phyloP scores from a whole-genome alignment of 2,113 vertebrate species.

The Zingel zingel region DNA sequence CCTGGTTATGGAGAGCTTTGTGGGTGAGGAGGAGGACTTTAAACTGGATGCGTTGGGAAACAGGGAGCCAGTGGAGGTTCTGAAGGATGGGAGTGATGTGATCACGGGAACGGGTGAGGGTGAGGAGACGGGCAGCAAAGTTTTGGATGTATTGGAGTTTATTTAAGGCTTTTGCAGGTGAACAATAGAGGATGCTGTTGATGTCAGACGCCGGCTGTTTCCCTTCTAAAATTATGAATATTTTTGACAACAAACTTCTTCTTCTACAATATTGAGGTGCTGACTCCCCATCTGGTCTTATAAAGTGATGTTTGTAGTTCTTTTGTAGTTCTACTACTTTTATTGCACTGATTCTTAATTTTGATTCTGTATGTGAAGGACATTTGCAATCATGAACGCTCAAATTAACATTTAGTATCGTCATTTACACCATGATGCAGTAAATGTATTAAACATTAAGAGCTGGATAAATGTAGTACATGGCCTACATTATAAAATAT shows the following conservation, averaged over 20 bases:
- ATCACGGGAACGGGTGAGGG: no score
- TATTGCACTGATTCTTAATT: not conserved
- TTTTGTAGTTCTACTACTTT: not conserved
- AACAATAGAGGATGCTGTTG: slow-evolving; percentile 2
- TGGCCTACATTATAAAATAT: not conserved
- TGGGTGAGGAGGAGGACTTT: no score
- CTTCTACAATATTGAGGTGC: slow-evolving; percentile 6
- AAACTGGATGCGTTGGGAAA: no score
- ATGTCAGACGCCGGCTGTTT: slow-evolving; percentile 46
- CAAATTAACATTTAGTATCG: not conserved
- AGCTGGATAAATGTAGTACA: not conserved
- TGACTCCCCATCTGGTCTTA: not conserved
- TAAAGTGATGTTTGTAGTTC: not conserved
- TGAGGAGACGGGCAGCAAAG: no score
- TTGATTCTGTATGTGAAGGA: not conserved
- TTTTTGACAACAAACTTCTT: slow-evolving; percentile 20
- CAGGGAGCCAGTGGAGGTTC: no score
- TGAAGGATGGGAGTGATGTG: no score
- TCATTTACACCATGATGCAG: not conserved
- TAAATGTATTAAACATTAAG: not conserved
- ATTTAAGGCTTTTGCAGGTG: no score
- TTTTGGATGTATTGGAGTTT: no score
- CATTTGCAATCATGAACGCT: not conserved
- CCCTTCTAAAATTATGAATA: slow-evolving; percentile 16
- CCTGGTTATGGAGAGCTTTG: no score